phyloP scores from a whole-genome alignment of 2,888 invertebrate species.

The Operophtera brumata region DNA sequence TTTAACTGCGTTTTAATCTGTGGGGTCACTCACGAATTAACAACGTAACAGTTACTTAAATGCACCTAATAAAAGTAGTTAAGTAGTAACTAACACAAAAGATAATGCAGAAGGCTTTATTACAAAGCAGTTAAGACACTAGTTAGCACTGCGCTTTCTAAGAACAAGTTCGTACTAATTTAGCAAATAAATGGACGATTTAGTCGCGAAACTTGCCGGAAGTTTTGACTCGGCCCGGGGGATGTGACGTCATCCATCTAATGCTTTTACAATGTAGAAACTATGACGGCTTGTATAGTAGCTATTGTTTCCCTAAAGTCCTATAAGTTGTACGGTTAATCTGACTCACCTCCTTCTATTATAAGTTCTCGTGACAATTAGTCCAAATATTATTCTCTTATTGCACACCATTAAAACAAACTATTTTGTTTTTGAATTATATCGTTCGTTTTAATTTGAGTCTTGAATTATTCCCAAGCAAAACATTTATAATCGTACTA shows the following conservation, averaged over 20 bases:
- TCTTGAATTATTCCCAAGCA: too few species aligned
- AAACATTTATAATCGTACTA: too few species aligned
- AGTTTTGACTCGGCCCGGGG: slow-evolving; percentile 32
- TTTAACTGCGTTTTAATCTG: too few species aligned
- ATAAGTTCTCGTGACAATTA: not conserved
- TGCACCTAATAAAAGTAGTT: not conserved
- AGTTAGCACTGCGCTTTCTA: slow-evolving; percentile 32
- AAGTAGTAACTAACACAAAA: not conserved
- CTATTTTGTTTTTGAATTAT: too few species aligned
- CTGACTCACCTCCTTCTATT: not conserved
- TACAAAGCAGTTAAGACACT: slow-evolving; percentile 44
- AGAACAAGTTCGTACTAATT: slow-evolving; percentile 50
- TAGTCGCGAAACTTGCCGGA: slow-evolving; percentile 42
- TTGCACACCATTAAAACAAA: not conserved
- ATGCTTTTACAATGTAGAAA: slow-evolving; percentile 22
- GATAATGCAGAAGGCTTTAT: slow-evolving; percentile 31
- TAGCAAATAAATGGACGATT: slow-evolving; percentile 60
- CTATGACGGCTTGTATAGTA: slow-evolving; percentile 2
- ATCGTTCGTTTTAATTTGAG: too few species aligned
- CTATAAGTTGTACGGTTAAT: not conserved
- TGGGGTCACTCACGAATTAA: too few species aligned
- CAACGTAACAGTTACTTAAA: too few species aligned
- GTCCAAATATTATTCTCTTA: not conserved
- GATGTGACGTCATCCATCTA: slow-evolving; percentile 29
- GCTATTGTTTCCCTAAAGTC: not conserved